Evolutionary conservation across 1,140 invertebrate genomes (phyloP).

Genomic region (Hylyphantes graminicola): DNA sequence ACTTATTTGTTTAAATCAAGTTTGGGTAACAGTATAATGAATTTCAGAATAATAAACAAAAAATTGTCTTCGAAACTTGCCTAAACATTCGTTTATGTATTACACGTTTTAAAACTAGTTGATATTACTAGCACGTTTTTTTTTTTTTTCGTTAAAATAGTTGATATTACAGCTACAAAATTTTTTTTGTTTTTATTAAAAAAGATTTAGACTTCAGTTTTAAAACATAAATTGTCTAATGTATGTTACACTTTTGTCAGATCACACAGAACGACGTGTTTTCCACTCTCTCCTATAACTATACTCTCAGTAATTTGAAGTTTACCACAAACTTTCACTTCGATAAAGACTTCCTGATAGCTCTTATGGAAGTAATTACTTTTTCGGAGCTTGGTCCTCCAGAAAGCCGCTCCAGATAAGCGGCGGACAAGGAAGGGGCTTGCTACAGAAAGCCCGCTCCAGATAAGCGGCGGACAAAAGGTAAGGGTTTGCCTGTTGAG

Average conservation of each 20-base stretch:
- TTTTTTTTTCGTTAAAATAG: no score
- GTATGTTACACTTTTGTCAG: background rate
- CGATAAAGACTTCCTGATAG: slow-evolving; percentile 27
- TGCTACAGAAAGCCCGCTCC: background rate
- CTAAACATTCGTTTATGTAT: no score
- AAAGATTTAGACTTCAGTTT: no score
- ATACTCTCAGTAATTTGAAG: slow-evolving; percentile 25
- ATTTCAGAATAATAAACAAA: no score
- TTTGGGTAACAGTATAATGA: no score
- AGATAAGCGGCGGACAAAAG: background rate
- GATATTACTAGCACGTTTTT: no score
- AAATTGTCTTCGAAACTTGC: no score
- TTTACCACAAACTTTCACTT: slow-evolving; percentile 17
- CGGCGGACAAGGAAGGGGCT: slow-evolving; percentile 4
- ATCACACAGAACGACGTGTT: background rate
- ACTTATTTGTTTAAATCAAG: no score
- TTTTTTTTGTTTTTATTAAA: no score
- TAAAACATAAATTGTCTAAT: no score
- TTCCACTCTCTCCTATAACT: slow-evolving; percentile 13
- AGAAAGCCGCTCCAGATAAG: slow-evolving; percentile 9
- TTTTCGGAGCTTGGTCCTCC: slow-evolving; percentile 1
- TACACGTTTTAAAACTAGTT: no score
- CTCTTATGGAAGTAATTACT: slow-evolving; percentile 40
- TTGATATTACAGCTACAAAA: no score
- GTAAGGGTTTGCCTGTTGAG: background rate